Evolutionary conservation across 2,113 vertebrate genomes (phyloP).

Genomic region (Hipposideros armiger): DNA sequence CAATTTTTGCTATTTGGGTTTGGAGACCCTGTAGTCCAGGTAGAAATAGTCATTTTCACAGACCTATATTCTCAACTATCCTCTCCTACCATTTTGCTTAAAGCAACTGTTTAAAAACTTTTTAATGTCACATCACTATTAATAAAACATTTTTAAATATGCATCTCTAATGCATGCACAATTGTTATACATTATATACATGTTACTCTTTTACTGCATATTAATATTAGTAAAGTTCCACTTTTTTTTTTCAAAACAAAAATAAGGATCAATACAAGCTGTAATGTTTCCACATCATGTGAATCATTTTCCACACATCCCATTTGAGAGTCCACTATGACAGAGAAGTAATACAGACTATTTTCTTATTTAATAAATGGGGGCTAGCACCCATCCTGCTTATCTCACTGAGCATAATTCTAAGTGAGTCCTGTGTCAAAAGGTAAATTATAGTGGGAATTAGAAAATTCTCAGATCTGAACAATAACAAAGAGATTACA

Average conservation of each 20-base stretch:
- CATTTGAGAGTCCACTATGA: not conserved
- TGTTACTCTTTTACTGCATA: not conserved
- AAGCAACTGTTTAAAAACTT: slow-evolving; percentile 35
- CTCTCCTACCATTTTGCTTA: not conserved
- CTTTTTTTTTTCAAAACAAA: slow-evolving; percentile 44
- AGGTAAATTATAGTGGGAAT: slow-evolving; percentile 6
- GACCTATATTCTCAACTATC: not conserved
- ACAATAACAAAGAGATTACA: not conserved
- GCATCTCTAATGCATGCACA: not conserved
- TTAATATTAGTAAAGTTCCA: slow-evolving; percentile 35
- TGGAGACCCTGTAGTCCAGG: not conserved
- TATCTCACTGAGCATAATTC: not conserved
- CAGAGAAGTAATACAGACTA: not conserved
- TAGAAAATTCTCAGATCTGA: slow-evolving; percentile 30
- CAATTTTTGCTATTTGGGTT: not conserved
- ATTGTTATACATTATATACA: not conserved
- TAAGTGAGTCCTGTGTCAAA: not conserved
- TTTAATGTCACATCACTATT: not conserved
- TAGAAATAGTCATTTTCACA: not conserved
- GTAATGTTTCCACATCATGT: not conserved
- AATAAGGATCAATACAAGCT: not conserved
- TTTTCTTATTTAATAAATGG: slow-evolving; percentile 17
- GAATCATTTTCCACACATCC: not conserved
- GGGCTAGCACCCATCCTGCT: not conserved
- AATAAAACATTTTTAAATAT: slow-evolving; percentile 29